A percentile compares a stretch with the other conserved stretches of the same genome.
These are phyloP conservation scores for Meteorus sp. DNA, from an alignment of 1,140 invertebrate genomes.

Conservation along the genomic window DNA sequence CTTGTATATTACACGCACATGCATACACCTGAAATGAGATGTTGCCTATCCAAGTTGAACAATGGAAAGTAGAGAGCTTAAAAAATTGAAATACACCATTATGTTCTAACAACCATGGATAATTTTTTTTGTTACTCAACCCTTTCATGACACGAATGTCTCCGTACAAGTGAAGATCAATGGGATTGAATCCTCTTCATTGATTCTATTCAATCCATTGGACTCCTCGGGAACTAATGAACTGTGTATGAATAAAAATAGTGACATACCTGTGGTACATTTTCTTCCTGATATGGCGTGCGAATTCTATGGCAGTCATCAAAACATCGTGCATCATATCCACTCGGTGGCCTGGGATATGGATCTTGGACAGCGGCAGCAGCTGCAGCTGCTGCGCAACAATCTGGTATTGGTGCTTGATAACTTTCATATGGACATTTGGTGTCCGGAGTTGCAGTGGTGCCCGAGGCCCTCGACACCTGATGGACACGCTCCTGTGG, in stretches of 20 bases:
- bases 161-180: too few species aligned
- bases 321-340: conserved; percentile 52
- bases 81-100: too few species aligned
- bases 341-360: conserved; percentile 52
- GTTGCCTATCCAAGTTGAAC: conserved; percentile 1
- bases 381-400: conserved; percentile 48
- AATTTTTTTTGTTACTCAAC: too few species aligned
- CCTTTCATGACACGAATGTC: too few species aligned
- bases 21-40: background rate
- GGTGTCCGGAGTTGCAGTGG: conserved; percentile 38
- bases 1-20: too few species aligned
- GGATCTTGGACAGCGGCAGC: conserved; percentile 45
- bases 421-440: conserved; percentile 55
- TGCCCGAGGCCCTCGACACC: conserved; percentile 31
- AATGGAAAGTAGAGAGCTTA: too few species aligned
- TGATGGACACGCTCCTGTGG: conserved; percentile 57
- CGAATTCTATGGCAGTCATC: conserved; percentile 52
- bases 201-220: too few species aligned
- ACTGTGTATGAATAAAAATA: too few species aligned
- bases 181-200: too few species aligned
- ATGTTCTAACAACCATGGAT: too few species aligned
- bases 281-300: conserved; percentile 52
- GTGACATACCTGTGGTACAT: conserved; percentile 48
- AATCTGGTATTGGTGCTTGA: conserved; percentile 54
- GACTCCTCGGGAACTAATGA: too few species aligned